These are phyloP conservation scores for Colaptes auratus DNA, from an alignment of 2,113 vertebrate species.

Conservation along the genomic window DNA sequence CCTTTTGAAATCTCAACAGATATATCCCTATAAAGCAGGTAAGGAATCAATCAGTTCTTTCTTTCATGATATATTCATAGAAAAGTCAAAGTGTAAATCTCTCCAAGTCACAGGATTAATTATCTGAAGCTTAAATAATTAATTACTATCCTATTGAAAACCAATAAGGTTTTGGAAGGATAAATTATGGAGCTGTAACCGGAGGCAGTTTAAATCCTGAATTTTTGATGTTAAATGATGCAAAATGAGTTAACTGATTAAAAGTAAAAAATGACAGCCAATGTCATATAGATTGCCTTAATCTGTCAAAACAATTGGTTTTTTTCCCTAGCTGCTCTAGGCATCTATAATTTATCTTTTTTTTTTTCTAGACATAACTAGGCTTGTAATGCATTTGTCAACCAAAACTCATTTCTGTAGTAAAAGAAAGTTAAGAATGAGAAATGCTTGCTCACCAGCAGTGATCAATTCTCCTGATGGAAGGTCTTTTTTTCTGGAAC, in stretches of 20 bases:
- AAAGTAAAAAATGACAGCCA: background rate
- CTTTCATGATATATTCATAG: background rate
- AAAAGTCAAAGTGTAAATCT: background rate
- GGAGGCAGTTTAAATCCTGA: background rate
- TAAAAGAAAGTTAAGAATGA: conserved; percentile 28
- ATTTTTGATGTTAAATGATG: background rate
- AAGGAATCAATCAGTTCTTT: background rate
- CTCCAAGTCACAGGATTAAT: background rate
- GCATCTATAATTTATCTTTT: background rate
- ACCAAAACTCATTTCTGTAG: background rate
- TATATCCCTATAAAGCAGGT: background rate
- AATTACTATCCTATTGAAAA: background rate
- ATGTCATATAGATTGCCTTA: background rate
- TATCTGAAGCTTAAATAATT: background rate
- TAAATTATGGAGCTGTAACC: background rate
- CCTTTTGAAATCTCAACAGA: background rate
- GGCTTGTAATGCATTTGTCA: background rate
- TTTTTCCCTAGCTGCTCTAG: conserved; percentile 1
- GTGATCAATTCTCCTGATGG: background rate
- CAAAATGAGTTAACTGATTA: background rate
- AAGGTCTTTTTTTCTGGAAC: conserved; percentile 29
- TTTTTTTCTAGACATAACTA: background rate
- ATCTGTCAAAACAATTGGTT: background rate
- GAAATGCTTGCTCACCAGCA: conserved; percentile 71
- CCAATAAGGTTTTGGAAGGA: background rate